These are phyloP conservation scores for Heteractis magnifica DNA, from an alignment of 92 coral and sea anemone species.

Conservation along the genomic window DNA sequence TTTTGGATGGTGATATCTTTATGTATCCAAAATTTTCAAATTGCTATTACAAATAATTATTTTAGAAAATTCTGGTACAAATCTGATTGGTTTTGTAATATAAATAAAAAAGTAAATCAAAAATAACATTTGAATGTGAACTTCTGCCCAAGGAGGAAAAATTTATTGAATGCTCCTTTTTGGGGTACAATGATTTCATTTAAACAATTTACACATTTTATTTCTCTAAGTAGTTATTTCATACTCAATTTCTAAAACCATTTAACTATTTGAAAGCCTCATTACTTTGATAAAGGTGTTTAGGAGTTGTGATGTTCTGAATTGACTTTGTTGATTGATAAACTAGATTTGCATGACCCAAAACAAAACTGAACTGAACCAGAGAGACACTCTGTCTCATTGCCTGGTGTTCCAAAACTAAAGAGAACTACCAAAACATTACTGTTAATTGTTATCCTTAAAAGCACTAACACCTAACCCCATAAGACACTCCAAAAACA, in stretches of 20 bases:
- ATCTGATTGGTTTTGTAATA: background rate
- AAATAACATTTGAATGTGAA: background rate
- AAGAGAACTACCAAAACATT: background rate
- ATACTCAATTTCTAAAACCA: background rate
- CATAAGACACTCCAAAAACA: background rate
- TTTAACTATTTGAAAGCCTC: background rate
- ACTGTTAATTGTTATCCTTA: background rate
- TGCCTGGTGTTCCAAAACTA: slow-evolving; percentile 6
- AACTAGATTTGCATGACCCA: slow-evolving; percentile 11
- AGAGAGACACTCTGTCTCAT: slow-evolving; percentile 15
- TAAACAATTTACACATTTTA: background rate
- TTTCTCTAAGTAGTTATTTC: background rate
- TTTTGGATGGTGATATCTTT: background rate
- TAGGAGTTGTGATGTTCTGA: background rate
- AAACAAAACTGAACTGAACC: slow-evolving; percentile 7
- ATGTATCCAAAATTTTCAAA: background rate
- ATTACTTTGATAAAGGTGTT: background rate
- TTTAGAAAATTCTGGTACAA: background rate
- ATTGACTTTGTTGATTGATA: slow-evolving; percentile 18
- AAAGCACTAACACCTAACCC: background rate
- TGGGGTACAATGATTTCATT: background rate
- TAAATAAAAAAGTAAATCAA: background rate
- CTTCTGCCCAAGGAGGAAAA: background rate
- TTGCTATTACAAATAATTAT: background rate
- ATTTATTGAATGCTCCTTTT: background rate